Evolutionary conservation across 1,140 invertebrate genomes (phyloP).

Genomic region (Drosophila busckii): DNA sequence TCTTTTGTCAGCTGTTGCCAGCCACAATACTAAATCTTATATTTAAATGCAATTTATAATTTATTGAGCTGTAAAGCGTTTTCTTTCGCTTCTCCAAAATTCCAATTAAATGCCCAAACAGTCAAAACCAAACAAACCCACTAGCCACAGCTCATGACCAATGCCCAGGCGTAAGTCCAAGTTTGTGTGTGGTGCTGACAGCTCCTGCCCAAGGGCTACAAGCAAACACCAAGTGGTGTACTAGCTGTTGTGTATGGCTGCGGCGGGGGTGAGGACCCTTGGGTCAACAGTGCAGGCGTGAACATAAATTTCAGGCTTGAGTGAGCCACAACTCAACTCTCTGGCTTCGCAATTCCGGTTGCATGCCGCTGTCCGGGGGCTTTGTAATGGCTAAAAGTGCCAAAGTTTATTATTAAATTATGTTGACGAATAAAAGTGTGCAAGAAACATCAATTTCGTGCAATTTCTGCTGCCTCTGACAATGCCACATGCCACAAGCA

Average conservation of each 20-base stretch:
- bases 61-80: not conserved
- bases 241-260: too few species aligned
- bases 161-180: constrained; percentile 25
- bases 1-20: constrained; percentile 36
- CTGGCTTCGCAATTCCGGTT: constrained; percentile 18
- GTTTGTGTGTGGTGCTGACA: constrained; percentile 55
- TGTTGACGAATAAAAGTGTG: constrained; percentile 71
- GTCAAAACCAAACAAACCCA: constrained; percentile 18
- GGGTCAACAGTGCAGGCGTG: constrained; percentile 64
- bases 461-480: constrained; percentile 23
- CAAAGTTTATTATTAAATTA: constrained; percentile 76
- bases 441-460: constrained; percentile 64
- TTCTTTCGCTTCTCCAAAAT: not conserved
- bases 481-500: too few species aligned
- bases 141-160: constrained; percentile 24
- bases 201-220: constrained; percentile 25
- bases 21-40: not conserved
- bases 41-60: constrained; percentile 3
- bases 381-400: constrained; percentile 63
- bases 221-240: too few species aligned
- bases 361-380: constrained; percentile 7
- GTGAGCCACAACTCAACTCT: constrained; percentile 29
- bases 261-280: constrained; percentile 12
- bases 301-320: constrained; percentile 73
- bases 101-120: constrained; percentile 32